These are phyloP conservation scores for Gnatocerus cornutus DNA, from an alignment of 2,888 invertebrate species.

Conservation along the genomic window DNA sequence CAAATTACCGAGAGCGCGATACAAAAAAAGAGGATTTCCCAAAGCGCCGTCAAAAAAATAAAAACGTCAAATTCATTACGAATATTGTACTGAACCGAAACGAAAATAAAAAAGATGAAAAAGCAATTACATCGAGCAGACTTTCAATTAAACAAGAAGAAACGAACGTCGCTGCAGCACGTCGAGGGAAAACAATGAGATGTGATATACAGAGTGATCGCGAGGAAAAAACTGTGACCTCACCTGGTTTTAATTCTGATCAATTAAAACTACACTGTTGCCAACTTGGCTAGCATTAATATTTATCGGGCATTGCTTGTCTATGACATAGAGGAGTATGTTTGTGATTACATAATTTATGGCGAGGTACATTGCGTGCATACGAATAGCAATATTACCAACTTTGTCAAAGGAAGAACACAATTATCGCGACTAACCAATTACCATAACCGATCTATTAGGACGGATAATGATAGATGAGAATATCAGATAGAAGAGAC, in stretches of 20 bases:
- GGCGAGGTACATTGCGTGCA: conserved; percentile 38
- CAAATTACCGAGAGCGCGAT: conserved; percentile 19
- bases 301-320: conserved; percentile 28
- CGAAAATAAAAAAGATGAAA: conserved; percentile 27
- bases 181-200: no score
- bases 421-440: conserved; percentile 44
- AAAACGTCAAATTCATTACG: conserved; percentile 32
- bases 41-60: conserved; percentile 15
- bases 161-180: neutral
- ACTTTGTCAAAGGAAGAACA: conserved; percentile 39
- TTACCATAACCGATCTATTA: conserved; percentile 45
- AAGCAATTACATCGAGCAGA: conserved; percentile 37
- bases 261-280: no score
- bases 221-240: no score
- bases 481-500: neutral
- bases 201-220: no score
- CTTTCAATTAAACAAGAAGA: conserved; percentile 40
- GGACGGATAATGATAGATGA: conserved; percentile 19
- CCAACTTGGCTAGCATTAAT: conserved; percentile 17
- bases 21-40: conserved; percentile 15
- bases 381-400: conserved; percentile 37
- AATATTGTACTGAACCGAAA: conserved; percentile 23
- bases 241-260: no score
- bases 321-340: conserved; percentile 38
- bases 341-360: conserved; percentile 46